Percentiles rank a stretch among this genome's conserved stretches.
These are phyloP conservation scores for Anguilla pacifica DNA, from an alignment of 2,797 vertebrate genomes.

Conservation along the genomic window DNA sequence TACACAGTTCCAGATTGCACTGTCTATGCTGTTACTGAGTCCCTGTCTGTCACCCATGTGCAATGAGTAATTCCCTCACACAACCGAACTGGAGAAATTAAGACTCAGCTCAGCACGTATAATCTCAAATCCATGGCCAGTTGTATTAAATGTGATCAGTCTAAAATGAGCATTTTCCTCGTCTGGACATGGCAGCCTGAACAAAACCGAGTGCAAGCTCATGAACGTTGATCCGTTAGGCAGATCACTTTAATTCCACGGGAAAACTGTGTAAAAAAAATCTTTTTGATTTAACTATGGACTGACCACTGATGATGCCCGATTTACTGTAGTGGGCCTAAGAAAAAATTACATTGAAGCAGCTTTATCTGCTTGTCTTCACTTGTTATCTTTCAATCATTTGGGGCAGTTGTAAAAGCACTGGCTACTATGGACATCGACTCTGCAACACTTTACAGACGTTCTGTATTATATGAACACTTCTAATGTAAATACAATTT, in stretches of 20 bases:
- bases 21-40: not conserved
- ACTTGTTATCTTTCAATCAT: not conserved
- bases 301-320: not conserved
- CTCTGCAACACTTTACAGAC: not conserved
- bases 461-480: not conserved
- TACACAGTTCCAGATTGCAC: not conserved
- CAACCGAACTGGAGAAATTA: not conserved
- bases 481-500: not conserved
- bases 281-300: not conserved
- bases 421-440: not conserved
- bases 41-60: not conserved
- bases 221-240: slow-evolving; percentile 6
- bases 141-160: not conserved
- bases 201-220: not conserved
- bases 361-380: not conserved
- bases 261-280: not conserved
- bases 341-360: not conserved
- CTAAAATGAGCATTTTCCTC: not conserved
- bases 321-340: not conserved
- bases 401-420: not conserved
- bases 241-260: not conserved
- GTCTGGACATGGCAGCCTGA: not conserved
- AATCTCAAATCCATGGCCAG: not conserved
- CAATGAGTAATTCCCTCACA: not conserved
- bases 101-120: not conserved